Conservation (phyloP, 2,888 invertebrate species). For the Conops quadrifasciatus region DNA sequence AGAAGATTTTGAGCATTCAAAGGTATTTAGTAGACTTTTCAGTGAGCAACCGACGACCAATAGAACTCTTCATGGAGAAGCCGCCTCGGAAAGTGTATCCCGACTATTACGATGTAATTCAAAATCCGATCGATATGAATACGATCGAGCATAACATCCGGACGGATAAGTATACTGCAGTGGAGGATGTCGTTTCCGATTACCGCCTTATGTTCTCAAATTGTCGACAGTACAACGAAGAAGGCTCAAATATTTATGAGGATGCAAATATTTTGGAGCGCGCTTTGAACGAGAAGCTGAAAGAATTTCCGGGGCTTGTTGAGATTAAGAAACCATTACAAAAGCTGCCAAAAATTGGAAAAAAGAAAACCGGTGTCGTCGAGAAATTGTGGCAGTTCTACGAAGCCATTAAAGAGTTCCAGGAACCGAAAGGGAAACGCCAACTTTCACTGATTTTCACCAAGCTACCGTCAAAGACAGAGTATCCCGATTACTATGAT, state of each 20-base stretch:
- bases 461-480: constrained; percentile 90
- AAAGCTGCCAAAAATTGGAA: constrained; percentile 54
- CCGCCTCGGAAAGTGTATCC: constrained; percentile 95
- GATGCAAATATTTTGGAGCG: constrained; percentile 91
- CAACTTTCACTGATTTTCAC: constrained; percentile 94
- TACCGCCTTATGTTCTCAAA: constrained; percentile 96
- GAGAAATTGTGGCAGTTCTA: constrained; percentile 86
- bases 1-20: constrained; percentile 82
- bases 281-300: constrained; percentile 82
- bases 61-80: constrained; percentile 94
- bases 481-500: constrained; percentile 98
- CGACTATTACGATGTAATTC: constrained; percentile 94
- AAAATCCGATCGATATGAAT: constrained; percentile 93
- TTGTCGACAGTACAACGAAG: constrained; percentile 96
- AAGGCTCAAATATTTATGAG: constrained; percentile 93
- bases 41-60: constrained; percentile 83
- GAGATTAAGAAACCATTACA: constrained; percentile 63
- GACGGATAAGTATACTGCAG: constrained; percentile 79
- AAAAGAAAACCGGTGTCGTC: constrained; percentile 67
- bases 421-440: constrained; percentile 83
- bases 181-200: constrained; percentile 88
- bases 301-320: constrained; percentile 73
- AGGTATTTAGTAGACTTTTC: constrained; percentile 76
- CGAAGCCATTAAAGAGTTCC: constrained; percentile 88
- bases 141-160: constrained; percentile 93